phyloP scores from a whole-genome alignment of 1,140 invertebrate species.

The Apis laboriosa region DNA sequence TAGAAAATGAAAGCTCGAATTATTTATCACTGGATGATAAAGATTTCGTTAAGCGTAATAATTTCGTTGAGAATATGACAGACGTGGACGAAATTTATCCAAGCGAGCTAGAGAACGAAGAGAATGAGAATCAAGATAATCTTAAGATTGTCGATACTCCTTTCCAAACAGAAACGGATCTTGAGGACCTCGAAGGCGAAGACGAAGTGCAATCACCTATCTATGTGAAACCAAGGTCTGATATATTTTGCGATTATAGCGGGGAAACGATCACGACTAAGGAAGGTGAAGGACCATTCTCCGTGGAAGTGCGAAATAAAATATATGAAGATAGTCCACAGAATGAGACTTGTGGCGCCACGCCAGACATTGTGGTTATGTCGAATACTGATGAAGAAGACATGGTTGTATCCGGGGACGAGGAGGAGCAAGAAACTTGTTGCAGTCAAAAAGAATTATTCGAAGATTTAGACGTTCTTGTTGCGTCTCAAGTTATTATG shows the following conservation, averaged over 20 bases:
- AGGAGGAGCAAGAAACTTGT: slow-evolving; percentile 45
- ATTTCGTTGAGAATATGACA: slow-evolving; percentile 73
- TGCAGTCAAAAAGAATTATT: slow-evolving; percentile 59
- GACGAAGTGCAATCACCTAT: slow-evolving; percentile 67
- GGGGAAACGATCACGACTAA: slow-evolving; percentile 78
- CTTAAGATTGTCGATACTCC: slow-evolving; percentile 54
- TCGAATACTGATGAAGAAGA: slow-evolving; percentile 77
- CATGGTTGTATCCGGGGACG: slow-evolving; percentile 74
- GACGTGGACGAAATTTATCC: slow-evolving; percentile 77
- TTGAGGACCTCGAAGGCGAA: slow-evolving; percentile 76
- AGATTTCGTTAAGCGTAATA: slow-evolving; percentile 58
- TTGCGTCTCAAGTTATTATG: slow-evolving; percentile 75
- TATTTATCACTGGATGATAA: slow-evolving; percentile 54
- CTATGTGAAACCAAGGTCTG: slow-evolving; percentile 61
- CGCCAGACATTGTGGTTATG: slow-evolving; percentile 65
- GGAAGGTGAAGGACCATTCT: slow-evolving; percentile 79
- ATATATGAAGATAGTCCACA: slow-evolving; percentile 65
- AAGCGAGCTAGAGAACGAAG: slow-evolving; percentile 70
- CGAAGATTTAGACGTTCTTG: slow-evolving; percentile 70
- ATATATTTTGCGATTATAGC: slow-evolving; percentile 73
- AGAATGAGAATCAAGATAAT: slow-evolving; percentile 25
- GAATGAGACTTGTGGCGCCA: not conserved
- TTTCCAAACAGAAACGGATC: slow-evolving; percentile 73
- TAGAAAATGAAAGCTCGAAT: slow-evolving; percentile 47
- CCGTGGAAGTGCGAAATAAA: slow-evolving; percentile 76